Evolutionary conservation across 2,888 invertebrate species (phyloP).

Genomic region (Bruchidius siliquastri): DNA sequence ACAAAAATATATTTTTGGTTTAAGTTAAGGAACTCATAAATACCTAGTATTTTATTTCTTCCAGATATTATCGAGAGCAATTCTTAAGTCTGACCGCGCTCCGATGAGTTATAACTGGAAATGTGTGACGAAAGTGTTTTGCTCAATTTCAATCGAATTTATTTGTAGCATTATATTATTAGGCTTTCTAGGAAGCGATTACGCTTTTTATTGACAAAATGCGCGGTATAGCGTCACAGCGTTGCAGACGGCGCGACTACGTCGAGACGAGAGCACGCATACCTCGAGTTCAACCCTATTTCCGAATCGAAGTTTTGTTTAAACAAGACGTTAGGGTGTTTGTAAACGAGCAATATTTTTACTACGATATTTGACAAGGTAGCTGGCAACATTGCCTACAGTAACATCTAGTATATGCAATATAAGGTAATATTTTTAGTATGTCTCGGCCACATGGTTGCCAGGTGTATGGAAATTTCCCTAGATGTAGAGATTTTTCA

Average conservation of each 20-base stretch:
- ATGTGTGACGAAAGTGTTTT: not conserved
- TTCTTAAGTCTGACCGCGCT: not conserved
- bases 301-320: not conserved
- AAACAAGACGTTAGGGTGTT: too few species aligned
- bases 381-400: too few species aligned
- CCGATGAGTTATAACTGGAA: not conserved
- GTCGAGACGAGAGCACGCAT: not conserved
- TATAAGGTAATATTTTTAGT: too few species aligned
- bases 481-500: too few species aligned
- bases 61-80: not conserved
- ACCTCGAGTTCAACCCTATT: too few species aligned
- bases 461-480: too few species aligned
- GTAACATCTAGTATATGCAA: too few species aligned
- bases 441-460: too few species aligned
- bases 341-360: too few species aligned
- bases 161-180: not conserved
- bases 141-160: not conserved
- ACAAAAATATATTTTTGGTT: not conserved
- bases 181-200: not conserved
- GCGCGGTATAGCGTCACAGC: not conserved
- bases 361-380: too few species aligned
- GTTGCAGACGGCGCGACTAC: not conserved
- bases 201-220: not conserved
- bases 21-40: not conserved
- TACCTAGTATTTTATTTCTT: not conserved